Evolutionary conservation across 35 echinoderm and acorn worm genomes (phyloP).

Genomic region (Eucidaris tribuloides): DNA sequence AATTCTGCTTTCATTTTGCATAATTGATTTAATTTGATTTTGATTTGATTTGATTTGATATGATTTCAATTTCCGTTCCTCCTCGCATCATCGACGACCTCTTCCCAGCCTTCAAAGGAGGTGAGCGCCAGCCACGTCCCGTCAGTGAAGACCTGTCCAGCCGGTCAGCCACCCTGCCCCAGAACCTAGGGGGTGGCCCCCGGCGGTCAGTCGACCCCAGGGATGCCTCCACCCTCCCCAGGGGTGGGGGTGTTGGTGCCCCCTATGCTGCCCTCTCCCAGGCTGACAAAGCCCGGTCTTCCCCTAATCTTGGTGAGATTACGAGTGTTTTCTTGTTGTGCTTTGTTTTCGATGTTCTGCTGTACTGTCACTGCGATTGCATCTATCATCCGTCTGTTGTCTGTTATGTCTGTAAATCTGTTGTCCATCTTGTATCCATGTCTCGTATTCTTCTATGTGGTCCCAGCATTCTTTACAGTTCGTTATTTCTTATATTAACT

Average conservation of each 20-base stretch:
- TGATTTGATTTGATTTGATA: no score
- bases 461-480: no score
- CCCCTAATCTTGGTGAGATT: slow-evolving; percentile 82
- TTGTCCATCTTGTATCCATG: no score
- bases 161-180: background rate
- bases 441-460: no score
- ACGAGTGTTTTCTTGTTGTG: background rate
- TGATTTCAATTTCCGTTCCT: no score
- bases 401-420: background rate
- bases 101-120: slow-evolving; percentile 34
- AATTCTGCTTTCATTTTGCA: no score
- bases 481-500: no score
- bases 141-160: slow-evolving; percentile 50
- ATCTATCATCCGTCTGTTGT: background rate
- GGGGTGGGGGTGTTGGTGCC: background rate
- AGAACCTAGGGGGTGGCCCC: slow-evolving; percentile 1
- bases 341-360: no score
- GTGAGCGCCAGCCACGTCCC: slow-evolving; percentile 50
- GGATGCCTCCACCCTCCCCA: slow-evolving; percentile 33
- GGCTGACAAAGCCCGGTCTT: slow-evolving; percentile 68
- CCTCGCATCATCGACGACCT: background rate
- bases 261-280: slow-evolving; percentile 33
- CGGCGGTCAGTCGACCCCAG: slow-evolving; percentile 6
- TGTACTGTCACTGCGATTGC: no score
- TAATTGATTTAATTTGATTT: no score